Evolutionary conservation across 2,888 invertebrate genomes (phyloP).

Genomic region (Tachina lurida): DNA sequence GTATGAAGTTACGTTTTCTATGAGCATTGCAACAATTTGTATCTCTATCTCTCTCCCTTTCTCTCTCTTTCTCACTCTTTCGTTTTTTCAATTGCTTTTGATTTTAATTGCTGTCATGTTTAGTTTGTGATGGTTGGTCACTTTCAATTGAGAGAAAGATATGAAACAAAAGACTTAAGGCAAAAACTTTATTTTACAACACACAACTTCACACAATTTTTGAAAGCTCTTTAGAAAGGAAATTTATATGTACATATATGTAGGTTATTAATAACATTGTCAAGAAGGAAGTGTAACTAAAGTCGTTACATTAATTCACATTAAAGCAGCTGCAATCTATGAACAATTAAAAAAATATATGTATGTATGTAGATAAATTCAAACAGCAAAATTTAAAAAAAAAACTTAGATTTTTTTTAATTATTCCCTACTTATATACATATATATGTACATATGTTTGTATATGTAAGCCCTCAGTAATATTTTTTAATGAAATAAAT

Average conservation of each 20-base stretch:
- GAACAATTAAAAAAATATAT: not conserved
- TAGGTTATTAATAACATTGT: slow-evolving; percentile 15
- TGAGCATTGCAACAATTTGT: slow-evolving; percentile 26
- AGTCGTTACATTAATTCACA: not conserved
- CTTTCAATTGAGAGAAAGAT: not conserved
- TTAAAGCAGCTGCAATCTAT: not conserved
- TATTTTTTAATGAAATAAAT: not conserved
- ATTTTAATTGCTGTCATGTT: slow-evolving; percentile 46
- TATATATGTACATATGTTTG: too few relatives aligned
- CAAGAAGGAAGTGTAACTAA: slow-evolving; percentile 19
- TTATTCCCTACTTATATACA: too few relatives aligned
- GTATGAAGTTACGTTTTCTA: not conserved
- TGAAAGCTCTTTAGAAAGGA: slow-evolving; percentile 10
- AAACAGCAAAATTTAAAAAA: too few relatives aligned
- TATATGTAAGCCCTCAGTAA: too few relatives aligned
- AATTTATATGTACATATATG: not conserved
- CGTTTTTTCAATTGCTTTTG: slow-evolving; percentile 4
- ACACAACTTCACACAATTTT: not conserved
- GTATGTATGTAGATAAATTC: too few relatives aligned
- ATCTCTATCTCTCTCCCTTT: not conserved
- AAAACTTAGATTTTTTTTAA: too few relatives aligned
- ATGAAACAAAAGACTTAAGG: slow-evolving; percentile 43
- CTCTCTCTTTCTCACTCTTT: not conserved
- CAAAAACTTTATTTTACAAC: slow-evolving; percentile 25
- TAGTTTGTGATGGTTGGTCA: slow-evolving; percentile 45